Base-by-base conservation (phyloP, 2,888 invertebrate genomes). In the Megamerina dolium region DNA sequence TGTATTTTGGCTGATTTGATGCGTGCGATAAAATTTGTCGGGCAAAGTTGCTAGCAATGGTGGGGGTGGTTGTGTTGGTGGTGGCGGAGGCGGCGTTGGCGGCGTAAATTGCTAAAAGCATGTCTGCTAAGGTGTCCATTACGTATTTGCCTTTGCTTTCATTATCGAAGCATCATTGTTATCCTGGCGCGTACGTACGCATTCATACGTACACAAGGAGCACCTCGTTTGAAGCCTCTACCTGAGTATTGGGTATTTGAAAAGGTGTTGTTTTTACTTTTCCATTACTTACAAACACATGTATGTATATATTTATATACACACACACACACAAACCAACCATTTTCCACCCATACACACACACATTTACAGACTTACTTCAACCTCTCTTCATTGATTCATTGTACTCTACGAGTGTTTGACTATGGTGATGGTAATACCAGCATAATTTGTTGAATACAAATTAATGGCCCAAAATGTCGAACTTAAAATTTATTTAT, bases 401-500 rank as follows among this genome's bases (percentile, higher is more conserved):
- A n/a, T n/a, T n/a, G n/a, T n/a, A n/a, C n/a, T n/a, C n/a, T n/a
- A n/a, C n/a, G n/a, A n/a, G n/a, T n/a, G 9, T 2, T 12, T 12
- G 26, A 12, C 26, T 12, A 10, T 26, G 3, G 26, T 12, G 10
- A 16, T 17, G 12, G 37, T 37, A 37, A 37, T 37, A 18, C 29
- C 29, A 18, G n/a, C 14, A 39, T 39, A 39, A 39, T 39, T 39
- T 31, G 39, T 34, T 34, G 41, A 37, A 32, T 36, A 26, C 37
- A 37, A 37, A 36, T 42, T 42, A 42, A 42, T 42, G 41, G 34
- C 35, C 20, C 27, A 10, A 31, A 31, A 31, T 29, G 32, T 37
- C 37, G 42, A 42, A 42, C 36, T 23, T 27, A 23, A 37, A 36
- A 42, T 37, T 37, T 31, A 35, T 41, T 35, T 35, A 37, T 36